Base-by-base conservation (phyloP, 2,888 invertebrate genomes). In the Epinotia demarniana region DNA sequence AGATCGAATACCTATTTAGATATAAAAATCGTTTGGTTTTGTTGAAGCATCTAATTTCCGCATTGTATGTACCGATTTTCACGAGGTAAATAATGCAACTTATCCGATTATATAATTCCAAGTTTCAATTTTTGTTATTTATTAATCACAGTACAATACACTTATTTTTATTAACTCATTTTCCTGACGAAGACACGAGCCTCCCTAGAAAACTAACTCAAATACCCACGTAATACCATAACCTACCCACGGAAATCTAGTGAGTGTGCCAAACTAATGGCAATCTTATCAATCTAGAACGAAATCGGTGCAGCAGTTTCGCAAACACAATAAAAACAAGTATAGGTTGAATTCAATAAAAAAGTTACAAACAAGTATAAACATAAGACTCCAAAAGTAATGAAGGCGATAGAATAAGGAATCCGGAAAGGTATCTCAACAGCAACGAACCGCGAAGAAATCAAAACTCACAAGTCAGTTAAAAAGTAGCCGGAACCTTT, bases 381-480 rank as follows among this genome's bases (percentile, higher is more conserved):
- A 57, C 11, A 27, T 23, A 27, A 9, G 8, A 27, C 61, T 46
- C 23, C 62, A 18, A 62, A 72, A 72, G 57, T 72, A 72, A 64
- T 64, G 43, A 72, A 18, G 57, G 1, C 12, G 6, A 72, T 43
- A 43, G 62, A 55, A 71, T 57, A 58, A 64, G 55, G 63, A 72
- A 49, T 39, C 11, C 27, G 33, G 16, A 23, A 18, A 69, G 63
- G 71, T 72, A 64, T 27, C 67, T n/a, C 16, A n/a, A 60, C 46
- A 11, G 58, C 69, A 77, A 77, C 69, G 73, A 73, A 73, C 62
- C 63, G 67, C 61, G 27, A 72, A 64, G 75, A 77, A 73, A 77
- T 72, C 67, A 77, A 77, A 74, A 69, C 60, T 73, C 27, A 46
- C 72, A 57, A 71, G 74, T 73, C 66, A 74, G 72, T 77, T 77